phyloP scores from a whole-genome alignment of 2,888 invertebrate species.

The Xylophagus ater region DNA sequence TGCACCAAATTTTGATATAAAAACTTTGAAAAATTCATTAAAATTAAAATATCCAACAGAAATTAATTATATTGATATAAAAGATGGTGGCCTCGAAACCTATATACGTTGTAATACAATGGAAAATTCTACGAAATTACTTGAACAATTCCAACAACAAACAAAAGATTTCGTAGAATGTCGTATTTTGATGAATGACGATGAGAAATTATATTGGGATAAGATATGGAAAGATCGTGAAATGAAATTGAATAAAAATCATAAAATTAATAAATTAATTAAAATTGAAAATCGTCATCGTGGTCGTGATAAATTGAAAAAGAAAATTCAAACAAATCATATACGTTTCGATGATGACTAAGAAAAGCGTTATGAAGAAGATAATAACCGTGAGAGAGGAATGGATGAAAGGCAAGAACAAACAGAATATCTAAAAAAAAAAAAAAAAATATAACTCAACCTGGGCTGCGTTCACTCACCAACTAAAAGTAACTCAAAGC shows the following conservation, averaged over 20 bases:
- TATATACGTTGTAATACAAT: conserved; percentile 53
- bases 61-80: conserved; percentile 70
- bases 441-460: no score
- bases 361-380: neutral
- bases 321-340: conserved; percentile 29
- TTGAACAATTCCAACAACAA: conserved; percentile 25
- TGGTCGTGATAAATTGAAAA: conserved; percentile 31
- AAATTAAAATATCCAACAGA: conserved; percentile 49
- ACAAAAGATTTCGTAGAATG: conserved; percentile 34
- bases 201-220: conserved; percentile 70
- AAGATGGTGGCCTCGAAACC: conserved; percentile 55
- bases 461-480: no score
- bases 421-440: no score
- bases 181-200: conserved; percentile 46
- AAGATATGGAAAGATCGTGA: conserved; percentile 53
- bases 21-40: conserved; percentile 57
- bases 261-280: conserved; percentile 30
- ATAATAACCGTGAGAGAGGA: no score
- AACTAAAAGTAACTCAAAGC: no score
- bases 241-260: conserved; percentile 32
- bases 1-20: conserved; percentile 55
- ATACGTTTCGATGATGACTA: conserved; percentile 33
- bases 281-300: conserved; percentile 25
- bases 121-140: conserved; percentile 37
- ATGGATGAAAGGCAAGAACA: no score